Conservation (phyloP, 2,797 vertebrate species). For the Propithecus deckenii region DNA sequence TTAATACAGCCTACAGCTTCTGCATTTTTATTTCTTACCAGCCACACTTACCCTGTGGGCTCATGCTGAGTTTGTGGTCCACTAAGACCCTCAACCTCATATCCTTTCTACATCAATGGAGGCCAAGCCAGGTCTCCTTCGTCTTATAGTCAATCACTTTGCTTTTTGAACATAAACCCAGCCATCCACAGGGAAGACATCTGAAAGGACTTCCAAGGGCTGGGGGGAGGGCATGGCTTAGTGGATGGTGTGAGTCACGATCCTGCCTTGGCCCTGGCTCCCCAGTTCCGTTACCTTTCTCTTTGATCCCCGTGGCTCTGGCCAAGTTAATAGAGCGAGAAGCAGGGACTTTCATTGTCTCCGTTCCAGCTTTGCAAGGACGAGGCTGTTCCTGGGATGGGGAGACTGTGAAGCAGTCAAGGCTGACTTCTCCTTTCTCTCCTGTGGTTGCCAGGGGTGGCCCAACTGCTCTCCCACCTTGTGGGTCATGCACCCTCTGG, state of each 20-base stretch:
- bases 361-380: slow-evolving; percentile 71
- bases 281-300: slow-evolving; percentile 58
- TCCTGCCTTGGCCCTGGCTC: slow-evolving; percentile 65
- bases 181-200: slow-evolving; percentile 21
- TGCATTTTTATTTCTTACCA: background rate
- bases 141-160: background rate
- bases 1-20: background rate
- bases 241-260: slow-evolving; percentile 59
- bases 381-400: slow-evolving; percentile 33
- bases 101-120: background rate
- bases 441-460: background rate
- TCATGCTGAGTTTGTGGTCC: background rate
- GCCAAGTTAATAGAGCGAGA: slow-evolving; percentile 60
- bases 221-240: slow-evolving; percentile 24
- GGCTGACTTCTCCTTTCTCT: background rate
- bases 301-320: slow-evolving; percentile 67
- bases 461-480: background rate
- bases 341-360: slow-evolving; percentile 60
- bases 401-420: slow-evolving; percentile 46
- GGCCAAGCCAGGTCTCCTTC: background rate
- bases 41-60: background rate
- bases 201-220: slow-evolving; percentile 49
- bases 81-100: background rate
- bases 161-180: slow-evolving; percentile 21
- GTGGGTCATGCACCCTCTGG: background rate